A percentile compares a stretch with the other conserved stretches of the same genome.
These are phyloP conservation scores for Drosophila miranda DNA, from an alignment of 1,140 invertebrate genomes.

Conservation along the genomic window DNA sequence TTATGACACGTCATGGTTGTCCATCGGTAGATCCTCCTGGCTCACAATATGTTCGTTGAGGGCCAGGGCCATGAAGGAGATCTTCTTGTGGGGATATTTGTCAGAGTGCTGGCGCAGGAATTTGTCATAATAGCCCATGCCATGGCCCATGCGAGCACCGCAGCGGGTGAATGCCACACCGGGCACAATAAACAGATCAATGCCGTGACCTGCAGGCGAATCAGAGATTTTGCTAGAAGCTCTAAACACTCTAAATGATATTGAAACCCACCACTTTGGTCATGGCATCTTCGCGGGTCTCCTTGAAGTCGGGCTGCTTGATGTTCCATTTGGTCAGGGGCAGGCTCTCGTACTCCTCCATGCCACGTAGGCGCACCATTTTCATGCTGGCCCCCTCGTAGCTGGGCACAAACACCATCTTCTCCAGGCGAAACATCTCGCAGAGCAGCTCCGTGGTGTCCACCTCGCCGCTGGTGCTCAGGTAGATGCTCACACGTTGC, in stretches of 20 bases:
- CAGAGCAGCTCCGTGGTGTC: conserved; percentile 87
- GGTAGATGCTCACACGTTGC: conserved; percentile 88
- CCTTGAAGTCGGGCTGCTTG: conserved; percentile 88
- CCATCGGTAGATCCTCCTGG: conserved; percentile 86
- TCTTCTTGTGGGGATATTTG: conserved; percentile 84
- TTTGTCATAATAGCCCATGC: conserved; percentile 95
- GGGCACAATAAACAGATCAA: conserved; percentile 94
- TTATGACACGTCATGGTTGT: conserved; percentile 88
- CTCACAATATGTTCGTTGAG: conserved; percentile 92
- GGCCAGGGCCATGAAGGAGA: conserved; percentile 86
- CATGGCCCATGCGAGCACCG: conserved; percentile 92
- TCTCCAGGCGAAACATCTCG: conserved; percentile 84
- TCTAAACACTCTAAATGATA: too few species aligned
- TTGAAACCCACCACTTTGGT: conserved; percentile 85
- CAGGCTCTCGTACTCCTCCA: conserved; percentile 87
- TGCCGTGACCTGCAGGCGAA: conserved; percentile 83
- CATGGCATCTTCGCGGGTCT: conserved; percentile 88
- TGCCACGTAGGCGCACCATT: conserved; percentile 87
- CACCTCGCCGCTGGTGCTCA: conserved; percentile 90
- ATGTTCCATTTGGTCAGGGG: conserved; percentile 93
- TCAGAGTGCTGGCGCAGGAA: conserved; percentile 82
- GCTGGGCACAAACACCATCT: conserved; percentile 78
- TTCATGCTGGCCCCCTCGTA: conserved; percentile 85
- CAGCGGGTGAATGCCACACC: conserved; percentile 92
- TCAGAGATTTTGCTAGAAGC: too few species aligned